phyloP scores from a whole-genome alignment of 2,888 invertebrate genomes.

The Drosophila macrospina region DNA sequence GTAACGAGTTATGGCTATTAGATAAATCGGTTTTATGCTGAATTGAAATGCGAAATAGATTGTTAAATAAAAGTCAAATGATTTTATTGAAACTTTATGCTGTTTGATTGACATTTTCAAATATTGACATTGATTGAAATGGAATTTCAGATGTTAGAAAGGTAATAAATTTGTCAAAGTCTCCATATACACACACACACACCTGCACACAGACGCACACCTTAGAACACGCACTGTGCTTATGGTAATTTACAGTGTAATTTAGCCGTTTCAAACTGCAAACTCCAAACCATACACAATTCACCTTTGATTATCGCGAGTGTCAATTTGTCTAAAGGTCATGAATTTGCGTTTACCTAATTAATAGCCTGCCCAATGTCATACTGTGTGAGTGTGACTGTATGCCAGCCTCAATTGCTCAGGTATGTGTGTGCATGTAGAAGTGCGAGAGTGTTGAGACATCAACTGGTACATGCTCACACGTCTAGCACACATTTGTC shows the following conservation, averaged over 20 bases:
- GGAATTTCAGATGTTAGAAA: slow-evolving; percentile 6
- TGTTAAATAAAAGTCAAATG: slow-evolving; percentile 5
- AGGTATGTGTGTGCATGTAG: background rate
- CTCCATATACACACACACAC: too few species aligned
- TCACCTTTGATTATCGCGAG: slow-evolving; percentile 74
- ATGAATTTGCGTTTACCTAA: slow-evolving; percentile 74
- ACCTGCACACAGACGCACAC: too few species aligned
- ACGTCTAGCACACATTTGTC: slow-evolving; percentile 43
- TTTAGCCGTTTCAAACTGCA: slow-evolving; percentile 31
- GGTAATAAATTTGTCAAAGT: slow-evolving; percentile 27
- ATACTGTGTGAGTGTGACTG: slow-evolving; percentile 18
- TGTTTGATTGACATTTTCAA: slow-evolving; percentile 27
- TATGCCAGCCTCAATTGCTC: background rate
- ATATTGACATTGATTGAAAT: slow-evolving; percentile 1
- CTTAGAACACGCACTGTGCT: background rate
- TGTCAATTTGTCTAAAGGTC: slow-evolving; percentile 77
- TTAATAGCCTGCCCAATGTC: slow-evolving; percentile 71
- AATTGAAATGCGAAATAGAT: background rate
- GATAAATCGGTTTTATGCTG: background rate
- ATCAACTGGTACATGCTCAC: slow-evolving; percentile 51
- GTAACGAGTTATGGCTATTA: background rate
- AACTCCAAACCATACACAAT: slow-evolving; percentile 44
- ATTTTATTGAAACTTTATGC: slow-evolving; percentile 12
- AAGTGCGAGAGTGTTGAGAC: slow-evolving; percentile 33
- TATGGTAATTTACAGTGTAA: slow-evolving; percentile 34